A percentile compares a stretch with the other conserved stretches of the same genome.
Conservation (phyloP, 2,113 vertebrate genomes). For the Jacana jacana region DNA sequence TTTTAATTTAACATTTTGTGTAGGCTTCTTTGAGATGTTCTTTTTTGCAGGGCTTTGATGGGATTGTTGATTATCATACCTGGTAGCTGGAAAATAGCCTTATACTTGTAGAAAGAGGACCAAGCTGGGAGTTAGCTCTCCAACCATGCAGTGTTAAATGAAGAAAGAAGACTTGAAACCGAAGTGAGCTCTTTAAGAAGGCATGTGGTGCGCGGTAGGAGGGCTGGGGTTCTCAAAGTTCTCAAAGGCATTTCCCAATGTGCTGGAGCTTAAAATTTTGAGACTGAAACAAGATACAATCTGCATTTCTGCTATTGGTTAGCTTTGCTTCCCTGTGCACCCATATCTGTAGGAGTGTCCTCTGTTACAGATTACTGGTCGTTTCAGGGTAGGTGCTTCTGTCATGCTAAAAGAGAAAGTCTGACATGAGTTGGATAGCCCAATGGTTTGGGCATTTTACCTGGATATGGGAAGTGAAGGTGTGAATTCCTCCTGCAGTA, state of each 20-base stretch:
- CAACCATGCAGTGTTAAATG: accelerated
- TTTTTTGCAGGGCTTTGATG: not conserved
- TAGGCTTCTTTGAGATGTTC: not conserved
- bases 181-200: accelerated
- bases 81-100: not conserved
- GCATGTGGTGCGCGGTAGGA: not conserved
- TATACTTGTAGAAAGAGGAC: accelerated
- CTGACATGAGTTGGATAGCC: not conserved
- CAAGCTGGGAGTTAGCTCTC: not conserved
- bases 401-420: not conserved
- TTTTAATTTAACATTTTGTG: not conserved
- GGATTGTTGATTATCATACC: no score
- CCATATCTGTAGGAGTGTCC: not conserved
- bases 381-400: not conserved
- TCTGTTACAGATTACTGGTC: not conserved
- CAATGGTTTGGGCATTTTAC: not conserved
- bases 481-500: not conserved
- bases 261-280: not conserved
- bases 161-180: not conserved
- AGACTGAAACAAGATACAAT: not conserved
- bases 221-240: not conserved
- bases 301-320: not conserved
- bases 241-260: not conserved
- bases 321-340: not conserved
- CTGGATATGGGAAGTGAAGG: not conserved